Evolutionary conservation across 2,888 invertebrate genomes (phyloP).

Genomic region (Dasysyrphus tricinctus): DNA sequence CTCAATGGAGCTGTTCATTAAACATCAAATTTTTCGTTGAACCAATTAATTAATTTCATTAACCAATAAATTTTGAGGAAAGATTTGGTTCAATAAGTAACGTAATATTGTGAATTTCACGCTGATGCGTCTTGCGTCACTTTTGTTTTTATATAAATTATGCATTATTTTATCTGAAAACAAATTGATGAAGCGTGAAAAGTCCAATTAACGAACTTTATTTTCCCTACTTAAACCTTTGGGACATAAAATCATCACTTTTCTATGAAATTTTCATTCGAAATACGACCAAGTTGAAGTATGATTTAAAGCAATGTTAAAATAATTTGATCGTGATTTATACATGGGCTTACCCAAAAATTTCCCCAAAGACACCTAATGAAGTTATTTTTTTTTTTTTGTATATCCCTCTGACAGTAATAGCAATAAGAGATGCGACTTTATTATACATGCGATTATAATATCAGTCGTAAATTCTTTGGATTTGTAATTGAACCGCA

Average conservation of each 20-base stretch:
- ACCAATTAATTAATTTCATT: too few species aligned
- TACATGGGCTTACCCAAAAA: neutral
- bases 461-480: conserved; percentile 44
- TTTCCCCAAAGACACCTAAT: neutral
- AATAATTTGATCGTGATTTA: conserved; percentile 11
- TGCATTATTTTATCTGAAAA: too few species aligned
- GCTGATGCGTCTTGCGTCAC: too few species aligned
- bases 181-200: too few species aligned
- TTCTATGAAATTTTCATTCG: neutral
- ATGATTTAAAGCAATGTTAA: neutral
- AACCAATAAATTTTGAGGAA: too few species aligned
- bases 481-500: conserved; percentile 53
- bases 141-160: too few species aligned
- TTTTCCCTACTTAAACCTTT: too few species aligned
- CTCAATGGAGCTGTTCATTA: too few species aligned
- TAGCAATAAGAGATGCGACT: neutral
- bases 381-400: neutral
- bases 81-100: too few species aligned
- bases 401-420: neutral
- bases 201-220: too few species aligned
- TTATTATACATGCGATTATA: conserved; percentile 5
- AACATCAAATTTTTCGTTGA: too few species aligned
- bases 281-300: neutral
- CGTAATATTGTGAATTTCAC: too few species aligned
- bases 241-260: neutral